Evolutionary conservation across 1,140 invertebrate genomes (phyloP).

Genomic region (Macrobrachium rosenbergii): DNA sequence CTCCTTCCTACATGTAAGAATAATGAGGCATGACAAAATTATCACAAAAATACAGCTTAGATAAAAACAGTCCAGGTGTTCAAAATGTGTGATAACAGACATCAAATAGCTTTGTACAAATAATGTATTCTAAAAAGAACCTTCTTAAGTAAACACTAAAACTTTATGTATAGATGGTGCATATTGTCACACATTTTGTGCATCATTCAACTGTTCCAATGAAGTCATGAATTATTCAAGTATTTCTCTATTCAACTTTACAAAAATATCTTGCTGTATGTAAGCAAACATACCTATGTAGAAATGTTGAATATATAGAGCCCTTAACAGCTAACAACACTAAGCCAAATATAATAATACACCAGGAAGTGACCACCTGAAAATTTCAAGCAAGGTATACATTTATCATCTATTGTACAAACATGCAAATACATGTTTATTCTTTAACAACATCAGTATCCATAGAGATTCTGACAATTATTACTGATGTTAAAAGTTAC

Average conservation of each 20-base stretch:
- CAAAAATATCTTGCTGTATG: conserved; percentile 30
- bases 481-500: not conserved
- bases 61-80: conserved; percentile 1
- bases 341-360: conserved; percentile 17
- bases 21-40: conserved; percentile 16
- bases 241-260: conserved; percentile 2
- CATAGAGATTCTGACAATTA: not conserved
- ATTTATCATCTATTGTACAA: not conserved
- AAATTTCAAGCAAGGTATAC: not conserved
- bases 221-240: not conserved
- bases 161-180: no score
- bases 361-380: conserved; percentile 9
- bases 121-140: not conserved
- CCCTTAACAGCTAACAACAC: conserved; percentile 27
- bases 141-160: not conserved
- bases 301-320: conserved; percentile 23
- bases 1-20: not conserved
- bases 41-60: conserved; percentile 19
- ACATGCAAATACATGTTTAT: conserved; percentile 5
- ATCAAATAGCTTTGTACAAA: not conserved
- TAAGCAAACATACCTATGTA: conserved; percentile 17
- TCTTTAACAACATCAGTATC: not conserved
- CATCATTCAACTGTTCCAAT: conserved; percentile 3
- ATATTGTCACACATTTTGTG: not conserved
- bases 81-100: conserved; percentile 3